Base-by-base conservation (phyloP, 2,888 invertebrate species). In the Colletes collaris region DNA sequence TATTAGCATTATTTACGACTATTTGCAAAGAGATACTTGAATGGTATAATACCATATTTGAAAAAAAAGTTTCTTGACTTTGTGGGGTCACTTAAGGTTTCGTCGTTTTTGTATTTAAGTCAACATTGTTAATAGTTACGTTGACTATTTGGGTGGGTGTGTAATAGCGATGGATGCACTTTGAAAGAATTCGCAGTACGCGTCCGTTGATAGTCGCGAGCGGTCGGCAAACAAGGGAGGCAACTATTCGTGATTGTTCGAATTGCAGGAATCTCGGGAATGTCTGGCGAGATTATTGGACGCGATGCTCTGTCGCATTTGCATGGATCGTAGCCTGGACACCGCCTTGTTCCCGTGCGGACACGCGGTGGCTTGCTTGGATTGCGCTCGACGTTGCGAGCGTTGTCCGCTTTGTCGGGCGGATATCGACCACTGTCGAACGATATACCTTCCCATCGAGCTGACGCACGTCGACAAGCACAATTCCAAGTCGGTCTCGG, bases 311-410 rank as follows among this genome's bases (percentile, higher is more conserved):
- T 98, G 98, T 92, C 96, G 96, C 90, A 97, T 97, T 87, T 98
- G 98, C 92, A 97, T 97, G 97, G 97, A 98, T 94, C 94, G 94
- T 67, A 95, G 95, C 76, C 96, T 98, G 91, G 96, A 97, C 93
- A 96, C 97, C 50, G 96, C 97, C 86, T 96, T 98, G 93, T 96
- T 97, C 93, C 98, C 98, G 2, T 98, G 98, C 92, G 95, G 97
- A n/a, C 98, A 98, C 93, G 96, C 97, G 67, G 96, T 97, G 65
- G 97, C 97, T 89, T 98, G 98, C 93, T 93, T 94, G 53, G 94
- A 94, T 35, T 98, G 98, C 91, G 97, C 97, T 3, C 94, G 81
- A 94, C 95, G 95, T 89, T 96, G 97, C 91, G 95, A 95, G 77
- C 94, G 95, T 76, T 97, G 97, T 91, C 97, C 97, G 0, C 93